Evolutionary conservation across 2,113 vertebrate genomes (phyloP).

Genomic region (Onychostoma macrolepis): DNA sequence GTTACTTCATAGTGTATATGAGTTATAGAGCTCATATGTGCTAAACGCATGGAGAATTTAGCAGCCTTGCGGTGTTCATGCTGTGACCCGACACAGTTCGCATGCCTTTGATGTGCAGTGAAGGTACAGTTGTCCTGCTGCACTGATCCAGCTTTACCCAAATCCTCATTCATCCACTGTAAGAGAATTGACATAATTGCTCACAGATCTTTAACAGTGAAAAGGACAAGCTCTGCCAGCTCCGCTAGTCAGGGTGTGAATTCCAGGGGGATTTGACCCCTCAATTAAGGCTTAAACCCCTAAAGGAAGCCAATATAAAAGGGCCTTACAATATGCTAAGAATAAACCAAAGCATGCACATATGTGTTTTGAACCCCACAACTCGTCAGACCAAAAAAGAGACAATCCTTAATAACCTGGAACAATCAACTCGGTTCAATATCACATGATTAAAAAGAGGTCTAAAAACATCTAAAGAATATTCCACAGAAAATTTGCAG

Average conservation of each 20-base stretch:
- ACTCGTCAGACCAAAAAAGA: not conserved
- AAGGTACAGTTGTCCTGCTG: slow-evolving; percentile 14
- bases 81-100: not conserved
- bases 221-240: not conserved
- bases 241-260: not conserved
- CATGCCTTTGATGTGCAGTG: not conserved
- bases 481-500: not conserved
- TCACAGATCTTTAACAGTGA: not conserved
- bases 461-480: not conserved
- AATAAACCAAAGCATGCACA: not conserved
- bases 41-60: slow-evolving; percentile 11
- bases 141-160: slow-evolving; percentile 5
- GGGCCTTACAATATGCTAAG: not conserved
- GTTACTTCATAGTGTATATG: slow-evolving; percentile 13
- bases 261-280: not conserved
- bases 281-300: not conserved
- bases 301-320: slow-evolving; percentile 1
- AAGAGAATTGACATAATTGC: slow-evolving; percentile 19
- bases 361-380: not conserved
- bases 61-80: not conserved
- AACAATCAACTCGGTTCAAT: not conserved
- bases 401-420: not conserved
- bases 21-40: slow-evolving; percentile 2
- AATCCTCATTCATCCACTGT: slow-evolving; percentile 1
- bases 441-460: not conserved